These are phyloP conservation scores for Drosophila ambigua DNA, from an alignment of 1,140 invertebrate genomes.

Conservation along the genomic window DNA sequence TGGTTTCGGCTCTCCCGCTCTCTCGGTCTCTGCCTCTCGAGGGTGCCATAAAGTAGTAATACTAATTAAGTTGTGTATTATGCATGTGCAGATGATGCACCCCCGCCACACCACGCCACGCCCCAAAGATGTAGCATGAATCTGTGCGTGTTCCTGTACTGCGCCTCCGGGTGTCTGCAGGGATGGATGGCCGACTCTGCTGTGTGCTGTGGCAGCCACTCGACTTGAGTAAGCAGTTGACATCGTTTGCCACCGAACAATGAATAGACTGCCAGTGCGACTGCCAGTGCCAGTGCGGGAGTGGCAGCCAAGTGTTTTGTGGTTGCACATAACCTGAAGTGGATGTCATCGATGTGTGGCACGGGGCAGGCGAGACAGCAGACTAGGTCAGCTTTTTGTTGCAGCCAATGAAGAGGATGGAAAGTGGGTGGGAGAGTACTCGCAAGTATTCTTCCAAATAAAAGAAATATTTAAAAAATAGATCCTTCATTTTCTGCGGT, in stretches of 20 bases:
- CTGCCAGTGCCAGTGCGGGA: slow-evolving; percentile 11
- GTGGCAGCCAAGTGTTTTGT: slow-evolving; percentile 46
- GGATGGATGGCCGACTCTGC: background rate
- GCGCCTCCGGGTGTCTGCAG: background rate
- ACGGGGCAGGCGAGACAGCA: background rate
- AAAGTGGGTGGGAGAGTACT: background rate
- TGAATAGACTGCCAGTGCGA: slow-evolving; percentile 5
- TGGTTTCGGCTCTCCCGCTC: background rate
- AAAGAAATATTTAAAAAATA: background rate
- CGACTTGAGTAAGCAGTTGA: slow-evolving; percentile 64
- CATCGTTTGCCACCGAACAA: slow-evolving; percentile 66
- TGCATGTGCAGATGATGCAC: slow-evolving; percentile 56
- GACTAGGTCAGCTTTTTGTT: slow-evolving; percentile 33
- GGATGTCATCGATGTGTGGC: slow-evolving; percentile 18
- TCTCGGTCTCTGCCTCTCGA: slow-evolving; percentile 3
- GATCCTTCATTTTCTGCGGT: background rate
- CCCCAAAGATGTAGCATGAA: slow-evolving; percentile 3
- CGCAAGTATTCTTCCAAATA: background rate
- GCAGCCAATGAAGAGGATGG: slow-evolving; percentile 3
- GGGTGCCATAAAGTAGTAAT: slow-evolving; percentile 81
- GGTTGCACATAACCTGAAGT: slow-evolving; percentile 32
- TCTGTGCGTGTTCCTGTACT: background rate
- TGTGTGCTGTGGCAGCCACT: slow-evolving; percentile 29
- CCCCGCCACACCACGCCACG: background rate
- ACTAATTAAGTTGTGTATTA: slow-evolving; percentile 82